A percentile compares a stretch with the other conserved stretches of the same genome.
phyloP scores from a whole-genome alignment of 2,888 invertebrate genomes.

The Mythimna loreyi region DNA sequence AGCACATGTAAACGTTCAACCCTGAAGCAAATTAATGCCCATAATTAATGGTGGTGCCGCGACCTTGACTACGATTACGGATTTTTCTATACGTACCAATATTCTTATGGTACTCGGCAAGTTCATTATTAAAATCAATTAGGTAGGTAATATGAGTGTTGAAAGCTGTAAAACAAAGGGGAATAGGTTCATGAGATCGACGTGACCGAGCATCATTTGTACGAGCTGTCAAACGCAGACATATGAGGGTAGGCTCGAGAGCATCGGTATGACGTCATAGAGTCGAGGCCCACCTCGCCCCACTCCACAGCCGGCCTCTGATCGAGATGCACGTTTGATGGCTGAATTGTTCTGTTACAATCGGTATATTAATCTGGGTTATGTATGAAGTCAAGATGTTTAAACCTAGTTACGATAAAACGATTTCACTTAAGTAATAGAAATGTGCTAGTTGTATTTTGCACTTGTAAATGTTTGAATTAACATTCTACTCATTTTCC shows the following conservation, averaged over 20 bases:
- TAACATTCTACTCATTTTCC: slow-evolving; percentile 7
- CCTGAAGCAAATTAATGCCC: slow-evolving; percentile 49
- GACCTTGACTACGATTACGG: slow-evolving; percentile 50
- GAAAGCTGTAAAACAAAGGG: slow-evolving; percentile 66
- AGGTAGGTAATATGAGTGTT: slow-evolving; percentile 44
- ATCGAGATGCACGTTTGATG: slow-evolving; percentile 55
- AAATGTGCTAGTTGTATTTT: slow-evolving; percentile 24
- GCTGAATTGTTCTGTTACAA: slow-evolving; percentile 51
- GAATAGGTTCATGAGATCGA: slow-evolving; percentile 63
- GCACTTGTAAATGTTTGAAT: slow-evolving; percentile 3
- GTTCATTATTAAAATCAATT: slow-evolving; percentile 58
- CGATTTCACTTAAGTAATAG: slow-evolving; percentile 34
- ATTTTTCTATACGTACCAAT: slow-evolving; percentile 61
- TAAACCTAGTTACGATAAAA: slow-evolving; percentile 31
- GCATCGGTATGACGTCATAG: slow-evolving; percentile 65
- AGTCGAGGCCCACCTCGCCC: slow-evolving; percentile 41
- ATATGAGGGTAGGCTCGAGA: slow-evolving; percentile 70
- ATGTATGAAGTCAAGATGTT: slow-evolving; percentile 30
- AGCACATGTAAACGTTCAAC: slow-evolving; percentile 43
- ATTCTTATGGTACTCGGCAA: slow-evolving; percentile 54
- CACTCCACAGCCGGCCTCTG: slow-evolving; percentile 45
- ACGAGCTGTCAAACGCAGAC: slow-evolving; percentile 71
- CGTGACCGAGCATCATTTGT: slow-evolving; percentile 69
- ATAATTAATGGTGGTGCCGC: slow-evolving; percentile 56
- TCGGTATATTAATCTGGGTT: slow-evolving; percentile 51